Conservation (phyloP, 2,113 vertebrate genomes). For the Montifringilla adamsi region DNA sequence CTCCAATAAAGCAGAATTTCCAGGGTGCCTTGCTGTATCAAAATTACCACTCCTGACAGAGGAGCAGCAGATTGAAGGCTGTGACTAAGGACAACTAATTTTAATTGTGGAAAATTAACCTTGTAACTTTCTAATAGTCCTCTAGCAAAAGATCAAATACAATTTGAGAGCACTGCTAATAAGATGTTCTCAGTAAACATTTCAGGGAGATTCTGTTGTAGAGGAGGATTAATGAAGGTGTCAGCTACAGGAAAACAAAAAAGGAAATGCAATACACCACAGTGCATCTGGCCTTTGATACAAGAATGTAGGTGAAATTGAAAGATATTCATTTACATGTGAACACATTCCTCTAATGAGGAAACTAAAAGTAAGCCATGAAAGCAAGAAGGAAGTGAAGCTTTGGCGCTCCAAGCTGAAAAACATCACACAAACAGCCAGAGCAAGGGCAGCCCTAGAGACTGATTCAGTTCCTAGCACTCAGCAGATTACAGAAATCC, state of each 20-base stretch:
- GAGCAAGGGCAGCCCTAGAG: background rate
- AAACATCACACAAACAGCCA: background rate
- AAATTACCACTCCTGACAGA: background rate
- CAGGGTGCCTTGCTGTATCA: background rate
- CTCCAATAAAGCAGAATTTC: background rate
- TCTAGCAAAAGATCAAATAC: background rate
- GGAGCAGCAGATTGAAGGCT: background rate
- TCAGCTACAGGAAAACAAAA: background rate
- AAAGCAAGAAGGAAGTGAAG: background rate
- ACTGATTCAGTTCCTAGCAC: background rate
- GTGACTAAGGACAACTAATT: background rate
- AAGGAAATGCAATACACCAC: background rate
- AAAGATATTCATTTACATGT: background rate
- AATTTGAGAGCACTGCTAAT: background rate
- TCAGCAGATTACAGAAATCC: background rate
- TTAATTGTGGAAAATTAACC: background rate
- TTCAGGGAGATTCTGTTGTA: background rate
- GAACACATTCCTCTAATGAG: background rate
- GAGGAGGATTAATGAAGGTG: background rate
- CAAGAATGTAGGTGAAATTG: background rate
- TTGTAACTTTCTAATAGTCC: background rate
- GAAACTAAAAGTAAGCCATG: background rate
- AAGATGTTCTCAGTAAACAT: background rate
- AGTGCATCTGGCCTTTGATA: background rate
- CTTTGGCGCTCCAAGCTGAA: background rate